Conservation (phyloP, 2,797 vertebrate genomes). For the Urocyon cinereoargenteus region DNA sequence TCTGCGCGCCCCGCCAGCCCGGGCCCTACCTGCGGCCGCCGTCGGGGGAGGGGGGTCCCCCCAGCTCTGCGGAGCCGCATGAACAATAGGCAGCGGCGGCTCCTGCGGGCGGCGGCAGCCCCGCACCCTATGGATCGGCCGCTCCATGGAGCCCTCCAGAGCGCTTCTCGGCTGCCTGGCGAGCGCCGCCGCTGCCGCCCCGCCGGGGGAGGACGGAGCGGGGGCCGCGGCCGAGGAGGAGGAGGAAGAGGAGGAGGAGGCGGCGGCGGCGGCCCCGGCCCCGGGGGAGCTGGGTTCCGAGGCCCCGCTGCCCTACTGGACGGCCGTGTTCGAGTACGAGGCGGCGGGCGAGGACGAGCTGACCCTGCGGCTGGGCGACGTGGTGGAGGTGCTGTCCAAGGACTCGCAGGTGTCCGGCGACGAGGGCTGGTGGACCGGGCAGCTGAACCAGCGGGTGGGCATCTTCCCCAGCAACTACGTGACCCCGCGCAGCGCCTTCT, state of each 20-base stretch:
- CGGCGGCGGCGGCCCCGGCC: slow-evolving; percentile 60
- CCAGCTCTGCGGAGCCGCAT: slow-evolving; percentile 83
- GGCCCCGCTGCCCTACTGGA: slow-evolving; percentile 90
- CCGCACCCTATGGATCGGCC: slow-evolving; percentile 93
- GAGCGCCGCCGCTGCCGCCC: slow-evolving; percentile 83
- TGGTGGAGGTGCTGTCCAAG: slow-evolving; percentile 96
- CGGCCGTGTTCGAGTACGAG: slow-evolving; percentile 98
- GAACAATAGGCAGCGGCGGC: slow-evolving; percentile 87
- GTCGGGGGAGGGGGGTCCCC: slow-evolving; percentile 63
- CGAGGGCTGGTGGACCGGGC: slow-evolving; percentile 98
- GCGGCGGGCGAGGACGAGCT: slow-evolving; percentile 98
- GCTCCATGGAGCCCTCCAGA: slow-evolving; percentile 95
- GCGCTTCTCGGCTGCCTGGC: slow-evolving; percentile 91
- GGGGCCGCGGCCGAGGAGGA: slow-evolving; percentile 83
- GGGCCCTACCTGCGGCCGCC: slow-evolving; percentile 81
- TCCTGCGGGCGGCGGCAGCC: slow-evolving; percentile 78
- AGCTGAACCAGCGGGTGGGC: slow-evolving; percentile 95
- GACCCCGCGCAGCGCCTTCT: slow-evolving; percentile 91
- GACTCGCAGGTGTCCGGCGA: slow-evolving; percentile 97
- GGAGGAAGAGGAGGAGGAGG: slow-evolving; percentile 82
- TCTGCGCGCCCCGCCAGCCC: slow-evolving; percentile 42
- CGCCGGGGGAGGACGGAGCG: slow-evolving; percentile 87
- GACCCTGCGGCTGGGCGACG: slow-evolving; percentile 94
- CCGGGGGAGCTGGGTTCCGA: slow-evolving; percentile 79
- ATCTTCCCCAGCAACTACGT: slow-evolving; percentile 96